Evolutionary conservation across 2,113 vertebrate species (phyloP).

Genomic region (Mesitornis unicolor): DNA sequence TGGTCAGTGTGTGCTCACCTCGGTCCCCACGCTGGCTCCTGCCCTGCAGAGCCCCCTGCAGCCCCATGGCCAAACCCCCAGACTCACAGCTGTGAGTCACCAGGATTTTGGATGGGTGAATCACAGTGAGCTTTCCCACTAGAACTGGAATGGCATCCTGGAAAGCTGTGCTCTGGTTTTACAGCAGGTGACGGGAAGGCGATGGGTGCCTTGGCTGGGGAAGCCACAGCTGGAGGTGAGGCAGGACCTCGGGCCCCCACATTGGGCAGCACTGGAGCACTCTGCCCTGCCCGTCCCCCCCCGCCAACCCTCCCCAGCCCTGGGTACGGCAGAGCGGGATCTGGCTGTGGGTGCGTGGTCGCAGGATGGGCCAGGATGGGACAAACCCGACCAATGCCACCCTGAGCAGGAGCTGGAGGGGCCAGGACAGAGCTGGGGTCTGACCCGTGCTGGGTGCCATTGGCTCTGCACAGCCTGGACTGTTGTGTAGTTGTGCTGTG

Average conservation of each 20-base stretch:
- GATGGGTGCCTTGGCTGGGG: not conserved
- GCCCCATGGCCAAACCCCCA: conserved; percentile 24
- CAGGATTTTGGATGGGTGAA: conserved; percentile 10
- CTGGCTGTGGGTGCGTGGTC: fast-evolving
- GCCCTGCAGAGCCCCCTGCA: not conserved
- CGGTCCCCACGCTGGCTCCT: not conserved
- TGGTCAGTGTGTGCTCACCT: conserved; percentile 21
- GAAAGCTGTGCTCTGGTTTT: conserved; percentile 44
- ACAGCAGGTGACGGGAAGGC: not conserved
- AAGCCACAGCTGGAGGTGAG: fast-evolving
- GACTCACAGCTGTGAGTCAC: not conserved
- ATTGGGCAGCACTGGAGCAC: not conserved
- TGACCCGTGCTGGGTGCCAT: too few relatives aligned
- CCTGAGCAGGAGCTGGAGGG: too few relatives aligned
- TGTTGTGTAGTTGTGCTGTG: too few relatives aligned
- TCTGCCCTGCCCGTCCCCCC: not conserved
- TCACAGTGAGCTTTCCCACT: conserved; percentile 52
- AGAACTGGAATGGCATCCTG: conserved; percentile 57
- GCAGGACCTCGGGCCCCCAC: not conserved
- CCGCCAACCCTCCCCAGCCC: not conserved
- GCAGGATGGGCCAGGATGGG: not conserved
- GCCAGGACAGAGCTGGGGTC: too few relatives aligned
- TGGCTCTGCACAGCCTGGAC: too few relatives aligned
- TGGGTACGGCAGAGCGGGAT: too few relatives aligned
- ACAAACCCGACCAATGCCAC: too few relatives aligned